Evolutionary conservation across 2,888 invertebrate genomes (phyloP).

Genomic region (Lypha dubia): DNA sequence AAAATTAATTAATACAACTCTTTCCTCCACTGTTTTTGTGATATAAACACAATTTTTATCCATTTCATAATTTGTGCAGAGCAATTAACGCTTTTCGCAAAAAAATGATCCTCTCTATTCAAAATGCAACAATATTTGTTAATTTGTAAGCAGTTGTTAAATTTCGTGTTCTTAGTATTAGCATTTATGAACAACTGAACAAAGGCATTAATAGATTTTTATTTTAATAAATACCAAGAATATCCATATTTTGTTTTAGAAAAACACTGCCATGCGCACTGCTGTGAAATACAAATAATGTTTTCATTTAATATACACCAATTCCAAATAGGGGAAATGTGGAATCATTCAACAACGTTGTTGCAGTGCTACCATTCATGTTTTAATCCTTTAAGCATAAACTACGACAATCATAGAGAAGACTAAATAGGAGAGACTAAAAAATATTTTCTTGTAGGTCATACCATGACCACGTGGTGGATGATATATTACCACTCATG

Average conservation of each 20-base stretch:
- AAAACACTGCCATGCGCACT: conserved; percentile 28
- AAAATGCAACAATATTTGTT: too few relatives aligned
- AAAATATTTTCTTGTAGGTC: conserved; percentile 39
- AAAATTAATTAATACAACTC: too few relatives aligned
- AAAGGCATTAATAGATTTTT: not conserved
- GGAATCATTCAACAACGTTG: conserved; percentile 33
- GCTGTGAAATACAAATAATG: not conserved
- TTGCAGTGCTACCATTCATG: conserved; percentile 30
- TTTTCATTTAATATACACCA: conserved; percentile 4
- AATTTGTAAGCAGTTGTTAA: too few relatives aligned
- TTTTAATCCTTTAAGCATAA: conserved; percentile 21
- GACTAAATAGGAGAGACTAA: conserved; percentile 2
- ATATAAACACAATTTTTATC: too few relatives aligned
- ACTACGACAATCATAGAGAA: not conserved
- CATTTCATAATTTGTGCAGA: too few relatives aligned
- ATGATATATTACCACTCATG: conserved; percentile 67
- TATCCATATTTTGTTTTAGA: not conserved
- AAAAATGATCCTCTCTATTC: too few relatives aligned
- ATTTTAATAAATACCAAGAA: not conserved
- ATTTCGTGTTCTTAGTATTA: not conserved
- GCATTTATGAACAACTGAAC: conserved; percentile 36
- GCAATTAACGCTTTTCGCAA: too few relatives aligned
- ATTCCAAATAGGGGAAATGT: conserved; percentile 43
- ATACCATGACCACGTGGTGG: conserved; percentile 77
- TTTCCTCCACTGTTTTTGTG: too few relatives aligned